These are phyloP conservation scores for Corynorhinus townsendii DNA, from an alignment of 2,113 vertebrate species.

Conservation along the genomic window DNA sequence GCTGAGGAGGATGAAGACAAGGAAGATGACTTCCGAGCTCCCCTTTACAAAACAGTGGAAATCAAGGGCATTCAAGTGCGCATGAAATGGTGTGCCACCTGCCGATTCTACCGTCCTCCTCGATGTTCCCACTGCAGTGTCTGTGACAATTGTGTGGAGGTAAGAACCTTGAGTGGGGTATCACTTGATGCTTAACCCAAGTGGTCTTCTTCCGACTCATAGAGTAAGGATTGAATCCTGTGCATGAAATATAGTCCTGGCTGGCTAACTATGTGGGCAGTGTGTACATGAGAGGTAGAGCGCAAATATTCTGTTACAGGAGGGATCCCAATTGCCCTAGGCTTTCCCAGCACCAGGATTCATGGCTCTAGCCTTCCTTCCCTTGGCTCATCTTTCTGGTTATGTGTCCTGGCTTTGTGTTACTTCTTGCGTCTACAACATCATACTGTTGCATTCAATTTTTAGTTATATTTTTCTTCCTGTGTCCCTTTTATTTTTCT, in stretches of 20 bases:
- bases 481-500: not conserved
- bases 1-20: slow-evolving; percentile 99
- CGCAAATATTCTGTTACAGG: not conserved
- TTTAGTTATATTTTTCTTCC: not conserved
- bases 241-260: not conserved
- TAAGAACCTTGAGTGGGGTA: slow-evolving; percentile 65
- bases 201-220: not conserved
- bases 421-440: not conserved
- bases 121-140: slow-evolving; percentile 98
- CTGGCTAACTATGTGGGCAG: too few relatives aligned
- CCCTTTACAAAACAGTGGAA: slow-evolving; percentile 97
- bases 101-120: slow-evolving; percentile 96
- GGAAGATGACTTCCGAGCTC: slow-evolving; percentile 97
- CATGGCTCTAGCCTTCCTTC: not conserved
- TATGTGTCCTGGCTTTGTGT: not conserved
- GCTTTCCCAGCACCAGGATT: not conserved
- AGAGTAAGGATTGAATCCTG: not conserved
- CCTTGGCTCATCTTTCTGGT: not conserved
- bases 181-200: not conserved
- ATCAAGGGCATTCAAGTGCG: slow-evolving; percentile 97
- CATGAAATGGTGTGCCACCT: slow-evolving; percentile 99
- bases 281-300: not conserved
- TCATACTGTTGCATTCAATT: not conserved
- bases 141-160: slow-evolving; percentile 99
- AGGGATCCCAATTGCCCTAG: not conserved